Conservation (phyloP, 1,140 invertebrate species). For the Gryon sp. region DNA sequence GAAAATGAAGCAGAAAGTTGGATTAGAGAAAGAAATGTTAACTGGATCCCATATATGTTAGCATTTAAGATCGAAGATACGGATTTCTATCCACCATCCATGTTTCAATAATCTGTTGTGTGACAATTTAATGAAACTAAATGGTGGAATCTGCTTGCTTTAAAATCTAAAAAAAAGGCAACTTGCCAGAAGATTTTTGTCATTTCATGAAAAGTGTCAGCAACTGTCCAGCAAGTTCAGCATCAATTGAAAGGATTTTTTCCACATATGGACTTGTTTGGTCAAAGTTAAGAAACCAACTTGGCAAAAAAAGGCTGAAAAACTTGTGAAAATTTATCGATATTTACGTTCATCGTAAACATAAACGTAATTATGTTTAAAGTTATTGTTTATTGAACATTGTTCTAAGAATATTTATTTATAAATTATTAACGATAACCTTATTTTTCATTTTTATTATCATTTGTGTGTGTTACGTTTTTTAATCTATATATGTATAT, state of each 20-base stretch:
- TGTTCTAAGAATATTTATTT: no score
- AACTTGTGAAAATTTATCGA: conserved; percentile 3
- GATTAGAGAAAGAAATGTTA: background rate
- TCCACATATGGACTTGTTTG: background rate
- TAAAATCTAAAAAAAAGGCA: background rate
- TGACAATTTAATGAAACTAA: background rate
- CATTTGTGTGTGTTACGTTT: no score
- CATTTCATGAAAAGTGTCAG: background rate
- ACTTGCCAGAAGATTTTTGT: conserved; percentile 1
- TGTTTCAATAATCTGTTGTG: conserved; percentile 5
- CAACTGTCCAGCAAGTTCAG: conserved; percentile 8
- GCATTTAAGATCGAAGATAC: background rate
- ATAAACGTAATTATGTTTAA: no score
- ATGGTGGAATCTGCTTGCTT: background rate
- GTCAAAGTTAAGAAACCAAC: background rate
- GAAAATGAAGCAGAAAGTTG: no score
- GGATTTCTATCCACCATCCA: background rate
- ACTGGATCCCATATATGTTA: conserved; percentile 1
- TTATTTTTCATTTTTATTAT: no score
- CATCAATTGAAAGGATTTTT: background rate
- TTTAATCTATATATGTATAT: no score
- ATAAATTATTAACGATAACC: no score
- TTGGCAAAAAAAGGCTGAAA: conserved; percentile 4
- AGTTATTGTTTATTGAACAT: no score
- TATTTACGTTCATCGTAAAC: no score